Percentiles rank a stretch among this genome's conserved stretches.
Conservation (phyloP, 35 echinoderm and acorn worm genomes). For the Stichopus chloronotus region DNA sequence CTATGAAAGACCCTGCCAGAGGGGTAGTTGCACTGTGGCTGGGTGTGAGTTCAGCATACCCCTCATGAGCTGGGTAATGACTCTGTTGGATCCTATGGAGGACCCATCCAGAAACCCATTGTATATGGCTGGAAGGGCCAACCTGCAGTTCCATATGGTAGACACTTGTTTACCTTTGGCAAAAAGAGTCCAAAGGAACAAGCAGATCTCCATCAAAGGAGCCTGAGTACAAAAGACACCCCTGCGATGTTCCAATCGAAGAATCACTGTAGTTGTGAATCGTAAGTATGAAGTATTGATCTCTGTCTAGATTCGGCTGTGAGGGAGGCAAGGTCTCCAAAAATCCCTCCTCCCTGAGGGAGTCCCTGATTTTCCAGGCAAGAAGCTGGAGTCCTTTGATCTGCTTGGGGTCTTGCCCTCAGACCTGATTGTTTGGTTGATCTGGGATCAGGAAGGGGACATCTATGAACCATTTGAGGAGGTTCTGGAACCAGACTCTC, state of each 20-base stretch:
- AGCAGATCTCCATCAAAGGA: neutral
- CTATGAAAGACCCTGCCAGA: too few relatives aligned
- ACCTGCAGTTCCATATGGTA: neutral
- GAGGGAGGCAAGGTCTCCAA: slow-evolving; percentile 10
- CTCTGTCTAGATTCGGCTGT: neutral
- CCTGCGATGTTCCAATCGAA: neutral
- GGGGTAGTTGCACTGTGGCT: too few relatives aligned
- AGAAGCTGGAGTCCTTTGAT: neutral
- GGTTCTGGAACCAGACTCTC: neutral
- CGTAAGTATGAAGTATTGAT: neutral
- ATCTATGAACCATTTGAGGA: neutral
- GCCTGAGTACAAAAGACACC: neutral
- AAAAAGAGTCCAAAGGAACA: neutral
- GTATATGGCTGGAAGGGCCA: too few relatives aligned
- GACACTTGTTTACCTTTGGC: too few relatives aligned
- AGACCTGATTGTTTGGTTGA: neutral
- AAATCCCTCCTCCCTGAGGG: slow-evolving; percentile 11
- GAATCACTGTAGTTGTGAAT: slow-evolving; percentile 2
- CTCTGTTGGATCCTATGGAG: neutral
- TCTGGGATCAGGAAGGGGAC: neutral
- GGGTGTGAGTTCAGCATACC: too few relatives aligned
- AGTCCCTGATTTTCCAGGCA: neutral
- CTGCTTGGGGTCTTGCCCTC: neutral
- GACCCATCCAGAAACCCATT: neutral
- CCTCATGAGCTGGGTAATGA: neutral